Percentiles rank a stretch among this genome's conserved stretches.
Evolutionary conservation across 2,888 invertebrate species (phyloP).

Genomic region (Tridacna crocea): DNA sequence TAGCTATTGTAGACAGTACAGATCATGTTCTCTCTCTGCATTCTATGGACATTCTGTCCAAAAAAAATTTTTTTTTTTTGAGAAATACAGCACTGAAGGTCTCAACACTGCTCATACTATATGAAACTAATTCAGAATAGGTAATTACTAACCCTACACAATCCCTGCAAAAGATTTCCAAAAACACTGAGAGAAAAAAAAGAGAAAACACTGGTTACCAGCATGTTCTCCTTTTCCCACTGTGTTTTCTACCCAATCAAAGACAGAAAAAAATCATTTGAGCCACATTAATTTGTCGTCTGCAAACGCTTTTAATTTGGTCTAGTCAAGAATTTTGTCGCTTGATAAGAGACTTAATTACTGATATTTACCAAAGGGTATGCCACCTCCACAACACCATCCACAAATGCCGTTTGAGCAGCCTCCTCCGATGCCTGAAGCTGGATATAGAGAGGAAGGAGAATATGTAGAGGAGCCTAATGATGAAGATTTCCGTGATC

Average conservation of each 20-base stretch:
- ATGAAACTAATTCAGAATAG: too few species aligned
- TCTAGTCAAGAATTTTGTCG: background rate
- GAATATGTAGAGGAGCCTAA: slow-evolving; percentile 51
- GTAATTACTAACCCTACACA: too few species aligned
- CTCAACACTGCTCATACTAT: too few species aligned
- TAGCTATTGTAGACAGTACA: too few species aligned
- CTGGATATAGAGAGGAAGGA: slow-evolving; percentile 46
- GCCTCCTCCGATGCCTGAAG: slow-evolving; percentile 40
- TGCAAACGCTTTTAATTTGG: background rate
- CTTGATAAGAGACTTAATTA: background rate
- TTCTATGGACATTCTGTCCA: too few species aligned
- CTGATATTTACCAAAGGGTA: background rate
- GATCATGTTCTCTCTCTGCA: too few species aligned
- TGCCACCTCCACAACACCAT: slow-evolving; percentile 25
- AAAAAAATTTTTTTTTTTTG: too few species aligned
- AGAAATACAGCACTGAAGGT: too few species aligned
- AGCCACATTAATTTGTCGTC: background rate
- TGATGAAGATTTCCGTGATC: slow-evolving; percentile 61
- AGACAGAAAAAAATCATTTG: background rate
- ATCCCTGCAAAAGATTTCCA: too few species aligned
- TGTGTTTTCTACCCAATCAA: background rate
- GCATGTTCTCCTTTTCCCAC: background rate
- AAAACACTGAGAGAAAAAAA: too few species aligned
- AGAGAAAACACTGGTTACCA: too few species aligned
- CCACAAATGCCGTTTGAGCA: slow-evolving; percentile 37